Evolutionary conservation across 1,140 invertebrate species (phyloP).

Genomic region (Aradophagus sp.): DNA sequence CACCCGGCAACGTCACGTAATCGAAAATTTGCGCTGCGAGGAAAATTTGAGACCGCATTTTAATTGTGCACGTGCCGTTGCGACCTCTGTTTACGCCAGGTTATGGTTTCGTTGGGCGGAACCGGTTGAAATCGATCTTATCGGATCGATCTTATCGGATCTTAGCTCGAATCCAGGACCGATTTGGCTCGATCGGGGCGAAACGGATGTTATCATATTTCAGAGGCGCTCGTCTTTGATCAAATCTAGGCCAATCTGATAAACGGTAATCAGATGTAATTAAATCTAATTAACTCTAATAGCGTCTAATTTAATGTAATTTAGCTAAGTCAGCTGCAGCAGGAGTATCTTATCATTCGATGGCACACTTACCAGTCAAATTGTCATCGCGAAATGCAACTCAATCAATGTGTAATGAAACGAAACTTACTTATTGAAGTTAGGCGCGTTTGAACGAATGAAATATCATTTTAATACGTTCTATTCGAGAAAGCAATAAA

Average conservation of each 20-base stretch:
- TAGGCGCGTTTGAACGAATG: slow-evolving; percentile 1
- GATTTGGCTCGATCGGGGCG: slow-evolving; percentile 5
- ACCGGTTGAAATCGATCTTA: no score
- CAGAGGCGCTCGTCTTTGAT: slow-evolving; percentile 21
- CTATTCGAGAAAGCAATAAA: no score
- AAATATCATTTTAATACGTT: no score
- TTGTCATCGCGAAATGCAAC: slow-evolving; percentile 13
- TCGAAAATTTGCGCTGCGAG: no score
- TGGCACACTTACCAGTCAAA: slow-evolving; percentile 5
- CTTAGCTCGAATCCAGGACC: not conserved
- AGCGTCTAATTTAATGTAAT: slow-evolving; percentile 21
- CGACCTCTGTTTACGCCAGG: slow-evolving; percentile 7
- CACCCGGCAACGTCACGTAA: no score
- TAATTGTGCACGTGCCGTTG: slow-evolving; percentile 21
- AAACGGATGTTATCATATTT: slow-evolving; percentile 19
- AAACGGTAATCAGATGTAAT: slow-evolving; percentile 19
- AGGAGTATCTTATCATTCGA: slow-evolving; percentile 15
- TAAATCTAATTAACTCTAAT: slow-evolving; percentile 28
- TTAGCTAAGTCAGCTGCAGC: slow-evolving; percentile 6
- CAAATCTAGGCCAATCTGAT: slow-evolving; percentile 13
- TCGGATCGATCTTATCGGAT: no score
- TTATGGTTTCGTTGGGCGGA: slow-evolving; percentile 1
- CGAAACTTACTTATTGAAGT: not conserved
- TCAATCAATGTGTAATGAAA: not conserved
- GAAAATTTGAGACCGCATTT: no score